phyloP scores from a whole-genome alignment of 2,113 vertebrate genomes.

The Vimba vimba region DNA sequence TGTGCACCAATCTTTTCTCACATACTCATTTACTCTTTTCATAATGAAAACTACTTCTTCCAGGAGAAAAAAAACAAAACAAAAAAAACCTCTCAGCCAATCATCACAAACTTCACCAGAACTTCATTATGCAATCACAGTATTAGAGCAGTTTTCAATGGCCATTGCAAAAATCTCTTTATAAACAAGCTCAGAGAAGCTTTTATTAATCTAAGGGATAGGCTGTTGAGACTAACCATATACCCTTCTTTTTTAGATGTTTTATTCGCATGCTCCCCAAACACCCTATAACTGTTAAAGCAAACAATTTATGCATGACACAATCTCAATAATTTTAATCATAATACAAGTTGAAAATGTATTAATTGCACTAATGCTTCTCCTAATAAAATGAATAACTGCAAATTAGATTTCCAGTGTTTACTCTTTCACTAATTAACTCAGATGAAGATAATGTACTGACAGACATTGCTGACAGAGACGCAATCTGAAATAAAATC shows the following conservation, averaged over 20 bases:
- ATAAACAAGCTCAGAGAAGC: not conserved
- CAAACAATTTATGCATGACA: not conserved
- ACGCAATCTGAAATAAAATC: not conserved
- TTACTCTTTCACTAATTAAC: not conserved
- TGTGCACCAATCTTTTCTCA: not conserved
- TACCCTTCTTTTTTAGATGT: not conserved
- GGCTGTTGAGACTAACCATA: not conserved
- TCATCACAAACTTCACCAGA: not conserved
- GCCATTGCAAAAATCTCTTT: slow-evolving; percentile 1
- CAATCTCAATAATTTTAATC: not conserved
- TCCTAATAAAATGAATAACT: not conserved
- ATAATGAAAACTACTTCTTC: not conserved
- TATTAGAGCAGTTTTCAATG: not conserved
- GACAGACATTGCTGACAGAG: slow-evolving; percentile 21
- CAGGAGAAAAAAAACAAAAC: not conserved
- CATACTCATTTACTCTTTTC: not conserved
- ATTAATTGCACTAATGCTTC: not conserved
- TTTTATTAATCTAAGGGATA: not conserved
- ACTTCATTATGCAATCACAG: slow-evolving; percentile 15
- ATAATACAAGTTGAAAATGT: not conserved
- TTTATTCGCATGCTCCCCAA: not conserved
- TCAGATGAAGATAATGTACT: slow-evolving; percentile 1
- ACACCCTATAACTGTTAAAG: not conserved
- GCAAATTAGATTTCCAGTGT: slow-evolving; percentile 1
- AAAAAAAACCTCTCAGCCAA: not conserved